These are phyloP conservation scores for Champsocephalus gunnari DNA, from an alignment of 2,797 vertebrate genomes.

Conservation along the genomic window DNA sequence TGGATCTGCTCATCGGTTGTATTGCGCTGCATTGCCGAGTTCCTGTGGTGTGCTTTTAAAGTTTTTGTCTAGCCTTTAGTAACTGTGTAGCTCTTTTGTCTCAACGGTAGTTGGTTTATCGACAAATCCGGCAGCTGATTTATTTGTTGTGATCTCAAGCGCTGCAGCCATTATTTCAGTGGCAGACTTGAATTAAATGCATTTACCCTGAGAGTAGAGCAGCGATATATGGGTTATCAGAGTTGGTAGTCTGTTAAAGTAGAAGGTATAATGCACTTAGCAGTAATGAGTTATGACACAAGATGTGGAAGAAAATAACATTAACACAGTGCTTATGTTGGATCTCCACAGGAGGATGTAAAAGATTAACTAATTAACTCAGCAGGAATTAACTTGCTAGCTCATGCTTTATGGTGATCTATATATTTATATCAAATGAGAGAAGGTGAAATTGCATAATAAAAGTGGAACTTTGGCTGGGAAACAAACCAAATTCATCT, in stretches of 20 bases:
- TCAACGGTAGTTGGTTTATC: slow-evolving; percentile 20
- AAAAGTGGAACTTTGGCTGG: neutral
- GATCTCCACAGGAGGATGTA: no score
- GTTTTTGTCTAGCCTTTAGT: slow-evolving; percentile 42
- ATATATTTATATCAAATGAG: neutral
- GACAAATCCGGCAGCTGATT: slow-evolving; percentile 12
- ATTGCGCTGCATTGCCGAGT: slow-evolving; percentile 53
- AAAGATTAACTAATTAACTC: neutral
- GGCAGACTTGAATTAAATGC: neutral
- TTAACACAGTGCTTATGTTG: neutral
- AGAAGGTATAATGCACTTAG: neutral
- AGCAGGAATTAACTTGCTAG: neutral
- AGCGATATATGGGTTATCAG: neutral
- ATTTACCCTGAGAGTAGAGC: neutral
- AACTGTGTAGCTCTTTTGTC: slow-evolving; percentile 46
- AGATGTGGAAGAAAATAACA: neutral
- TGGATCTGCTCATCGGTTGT: slow-evolving; percentile 71
- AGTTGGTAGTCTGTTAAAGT: neutral
- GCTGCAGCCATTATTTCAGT: no score
- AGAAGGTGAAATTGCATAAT: neutral
- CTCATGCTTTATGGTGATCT: neutral
- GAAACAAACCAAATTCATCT: neutral
- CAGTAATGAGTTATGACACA: neutral
- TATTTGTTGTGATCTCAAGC: neutral
- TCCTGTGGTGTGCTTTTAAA: slow-evolving; percentile 69